phyloP scores from a whole-genome alignment of 2,797 vertebrate genomes.

The Anabas testudineus region DNA sequence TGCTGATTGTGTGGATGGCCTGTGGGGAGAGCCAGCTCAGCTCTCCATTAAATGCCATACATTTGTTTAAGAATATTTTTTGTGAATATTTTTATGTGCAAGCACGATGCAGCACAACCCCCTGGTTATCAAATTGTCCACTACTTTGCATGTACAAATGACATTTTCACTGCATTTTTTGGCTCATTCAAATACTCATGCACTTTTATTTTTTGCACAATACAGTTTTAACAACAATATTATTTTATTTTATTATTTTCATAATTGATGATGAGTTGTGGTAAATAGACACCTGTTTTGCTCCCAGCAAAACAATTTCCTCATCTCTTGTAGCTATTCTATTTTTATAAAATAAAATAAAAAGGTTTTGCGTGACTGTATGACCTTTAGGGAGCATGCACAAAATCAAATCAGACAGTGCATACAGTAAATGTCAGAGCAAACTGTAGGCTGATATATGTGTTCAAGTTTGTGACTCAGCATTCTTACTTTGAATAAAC shows the following conservation, averaged over 20 bases:
- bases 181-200: neutral
- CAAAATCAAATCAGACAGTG: neutral
- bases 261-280: no score
- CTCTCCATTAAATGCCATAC: slow-evolving; percentile 57
- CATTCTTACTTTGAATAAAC: neutral
- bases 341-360: neutral
- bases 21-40: slow-evolving; percentile 44
- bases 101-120: slow-evolving; percentile 7
- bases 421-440: neutral
- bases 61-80: no score
- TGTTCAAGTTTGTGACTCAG: neutral
- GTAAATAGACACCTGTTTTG: neutral
- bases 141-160: neutral
- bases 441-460: neutral
- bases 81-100: slow-evolving; percentile 48
- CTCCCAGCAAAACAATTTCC: neutral
- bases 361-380: neutral
- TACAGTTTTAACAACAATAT: slow-evolving; percentile 45
- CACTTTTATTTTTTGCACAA: slow-evolving; percentile 6
- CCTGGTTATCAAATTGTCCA: slow-evolving; percentile 15
- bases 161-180: slow-evolving; percentile 8
- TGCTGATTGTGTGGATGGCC: slow-evolving; percentile 66
- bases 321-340: neutral
- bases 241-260: no score
- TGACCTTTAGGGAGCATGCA: slow-evolving; percentile 14